phyloP scores from a whole-genome alignment of 2,797 vertebrate genomes.

The Arrhamphus sclerolepis region DNA sequence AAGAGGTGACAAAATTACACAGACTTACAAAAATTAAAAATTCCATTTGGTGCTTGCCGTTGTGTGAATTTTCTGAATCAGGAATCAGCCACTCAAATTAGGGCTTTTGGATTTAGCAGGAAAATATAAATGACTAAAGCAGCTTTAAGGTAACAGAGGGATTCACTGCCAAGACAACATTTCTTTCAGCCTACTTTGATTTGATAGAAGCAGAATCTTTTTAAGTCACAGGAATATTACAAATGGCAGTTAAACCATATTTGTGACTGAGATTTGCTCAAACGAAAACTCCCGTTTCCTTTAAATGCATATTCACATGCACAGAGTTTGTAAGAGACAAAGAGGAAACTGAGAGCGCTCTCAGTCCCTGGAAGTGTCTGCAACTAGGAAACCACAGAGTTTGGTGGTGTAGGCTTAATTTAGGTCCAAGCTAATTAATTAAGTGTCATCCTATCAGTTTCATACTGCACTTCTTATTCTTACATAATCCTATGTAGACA shows the following conservation, averaged over 20 bases:
- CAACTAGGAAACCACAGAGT: slow-evolving; percentile 8
- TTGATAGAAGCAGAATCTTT: neutral
- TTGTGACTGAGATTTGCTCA: slow-evolving; percentile 11
- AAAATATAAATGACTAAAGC: slow-evolving; percentile 26
- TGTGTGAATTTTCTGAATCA: slow-evolving; percentile 19
- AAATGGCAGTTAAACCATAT: neutral
- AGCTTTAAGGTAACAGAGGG: slow-evolving; percentile 12
- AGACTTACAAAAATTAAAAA: neutral
- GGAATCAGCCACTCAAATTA: slow-evolving; percentile 14
- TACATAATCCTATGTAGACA: slow-evolving; percentile 3
- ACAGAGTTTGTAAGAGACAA: slow-evolving; percentile 24
- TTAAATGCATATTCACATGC: slow-evolving; percentile 28
- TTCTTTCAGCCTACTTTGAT: neutral
- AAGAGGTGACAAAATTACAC: neutral
- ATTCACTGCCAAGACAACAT: neutral
- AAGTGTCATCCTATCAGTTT: too few species aligned
- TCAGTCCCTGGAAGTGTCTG: slow-evolving; percentile 3
- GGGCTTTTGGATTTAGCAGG: slow-evolving; percentile 15
- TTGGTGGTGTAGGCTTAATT: slow-evolving; percentile 6
- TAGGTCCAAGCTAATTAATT: slow-evolving; percentile 5
- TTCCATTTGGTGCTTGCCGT: slow-evolving; percentile 17
- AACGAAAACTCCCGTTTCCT: slow-evolving; percentile 18
- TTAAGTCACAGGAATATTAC: neutral
- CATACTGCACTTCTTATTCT: neutral
- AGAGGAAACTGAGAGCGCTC: slow-evolving; percentile 10